Evolutionary conservation across 1,140 invertebrate genomes (phyloP), one percentile per base, ranked within the genome.

Genomic region (Drosophila melanogaster): DNA sequence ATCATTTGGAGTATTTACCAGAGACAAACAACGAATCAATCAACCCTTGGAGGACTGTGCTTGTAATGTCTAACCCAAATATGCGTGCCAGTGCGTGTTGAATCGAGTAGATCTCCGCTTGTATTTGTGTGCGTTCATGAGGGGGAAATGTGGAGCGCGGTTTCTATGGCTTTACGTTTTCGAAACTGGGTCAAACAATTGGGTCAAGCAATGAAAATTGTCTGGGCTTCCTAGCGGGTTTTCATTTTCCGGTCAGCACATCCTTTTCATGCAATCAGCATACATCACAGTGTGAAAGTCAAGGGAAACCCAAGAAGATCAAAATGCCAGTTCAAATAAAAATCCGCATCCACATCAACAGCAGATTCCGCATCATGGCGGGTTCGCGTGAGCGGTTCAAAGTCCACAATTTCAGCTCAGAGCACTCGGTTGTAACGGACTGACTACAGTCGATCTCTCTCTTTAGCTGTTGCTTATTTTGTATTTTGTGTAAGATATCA

Each of bases 1-100:
- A 80, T 69, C 72, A 73, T 79, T 84, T 90, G 37, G 85, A 80
- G 80, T 90, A 84, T 84, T 90, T 80, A 84, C 74, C 67, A 44
- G 33, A 33, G 62, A 81, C 65, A 65, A 65, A 51, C 38, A 81
- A 64, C 81, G 73, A 79, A 70, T 70, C 74, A 81, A 87, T 64
- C 79, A 86, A 79, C 76, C 83, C 71, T 57, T 73, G 69, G 41
- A 59, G 47, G 46, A 60, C 38, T n/a, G 35, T 50, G 66, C 26
- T 35, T 43, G 46, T 65, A 57, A 57, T 57, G 59, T 44, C 38
- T n/a, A 49, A 37, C 41, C 30, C 17, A 41, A 33, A 65, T 61
- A 62, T 81, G 81, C 61, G 81, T 85, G 73, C 49, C 43, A 44
- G 40, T 70, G 59, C 50, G 56, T 60, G 41, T 33, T 24, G 47